Evolutionary conservation across 1,140 invertebrate species (phyloP).

Genomic region (Vanessa tameamea): DNA sequence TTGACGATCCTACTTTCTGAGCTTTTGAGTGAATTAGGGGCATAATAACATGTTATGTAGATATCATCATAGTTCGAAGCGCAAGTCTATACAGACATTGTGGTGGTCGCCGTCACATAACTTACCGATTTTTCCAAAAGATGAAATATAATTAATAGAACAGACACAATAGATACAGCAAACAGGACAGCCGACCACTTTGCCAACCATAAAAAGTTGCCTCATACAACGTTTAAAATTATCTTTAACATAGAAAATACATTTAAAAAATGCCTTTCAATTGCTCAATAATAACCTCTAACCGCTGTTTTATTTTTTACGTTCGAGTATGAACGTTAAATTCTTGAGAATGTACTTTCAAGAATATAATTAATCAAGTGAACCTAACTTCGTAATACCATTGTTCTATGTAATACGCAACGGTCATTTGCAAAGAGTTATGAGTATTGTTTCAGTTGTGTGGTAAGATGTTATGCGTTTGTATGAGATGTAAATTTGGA

Average conservation of each 20-base stretch:
- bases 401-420: slow-evolving; percentile 14
- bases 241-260: neutral
- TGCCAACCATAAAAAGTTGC: too few species aligned
- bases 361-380: slow-evolving; percentile 11
- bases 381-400: slow-evolving; percentile 14
- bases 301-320: neutral
- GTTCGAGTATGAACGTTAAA: neutral
- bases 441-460: neutral
- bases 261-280: neutral
- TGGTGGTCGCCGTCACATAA: too few species aligned
- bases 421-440: slow-evolving; percentile 8
- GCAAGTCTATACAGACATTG: too few species aligned
- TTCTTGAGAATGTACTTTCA: slow-evolving; percentile 7
- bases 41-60: too few species aligned
- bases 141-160: too few species aligned
- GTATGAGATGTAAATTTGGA: neutral
- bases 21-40: too few species aligned
- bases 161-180: too few species aligned
- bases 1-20: too few species aligned
- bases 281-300: neutral
- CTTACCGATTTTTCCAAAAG: too few species aligned
- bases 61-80: too few species aligned
- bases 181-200: too few species aligned
- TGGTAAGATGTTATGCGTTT: neutral
- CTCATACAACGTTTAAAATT: too few species aligned